Base-by-base conservation (phyloP, 2,797 vertebrate genomes). In the Trachops cirrhosus region DNA sequence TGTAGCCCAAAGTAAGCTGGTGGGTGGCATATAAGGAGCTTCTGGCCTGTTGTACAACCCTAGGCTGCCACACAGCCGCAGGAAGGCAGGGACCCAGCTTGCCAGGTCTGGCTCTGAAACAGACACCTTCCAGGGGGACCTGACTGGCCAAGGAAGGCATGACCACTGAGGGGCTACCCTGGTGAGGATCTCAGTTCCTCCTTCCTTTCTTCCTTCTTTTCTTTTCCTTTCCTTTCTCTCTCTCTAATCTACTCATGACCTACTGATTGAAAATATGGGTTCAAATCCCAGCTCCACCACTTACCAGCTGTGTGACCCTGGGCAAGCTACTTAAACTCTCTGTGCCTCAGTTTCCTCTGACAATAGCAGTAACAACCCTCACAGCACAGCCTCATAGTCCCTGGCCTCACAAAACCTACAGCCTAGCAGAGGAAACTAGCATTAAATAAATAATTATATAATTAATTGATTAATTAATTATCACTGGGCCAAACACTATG, bases 321-420 rank as follows among this genome's bases (percentile, higher is more conserved):
- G 32, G 32, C 32, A 78, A 19, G 3, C 48, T 70, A 14, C 34
- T 89, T 88, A 78, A 78, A 52, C 7, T 71, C 41, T 71, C 93
- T 89, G 41, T 62, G 50, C 52, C 84, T 93, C 75, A 37, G 34
- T 89, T 78, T 89, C 44, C 24, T 92, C 78, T 57, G 46, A 37
- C 39, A n/a, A 54, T 37, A 85, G 52, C 68, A n/a, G 12, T 21
- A 54, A 21, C 22, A 18, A 84, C n/a, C 48, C 9, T 83, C 57
- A 75, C 46, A 46, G 34, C 54, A 32, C 19, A 83, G 48, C 22
- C 34, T 75, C 78, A 41, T 5, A 78, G 22, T 78, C 71, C 50
- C 34, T 78, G 24, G 62, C 26, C 52, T 80, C n/a, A 15, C 3
- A 71, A 46, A 95, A 77, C 39, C 54, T 46, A 59, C 57, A 75